phyloP scores from a whole-genome alignment of 2,888 invertebrate species.

The Craniophora ligustri region DNA sequence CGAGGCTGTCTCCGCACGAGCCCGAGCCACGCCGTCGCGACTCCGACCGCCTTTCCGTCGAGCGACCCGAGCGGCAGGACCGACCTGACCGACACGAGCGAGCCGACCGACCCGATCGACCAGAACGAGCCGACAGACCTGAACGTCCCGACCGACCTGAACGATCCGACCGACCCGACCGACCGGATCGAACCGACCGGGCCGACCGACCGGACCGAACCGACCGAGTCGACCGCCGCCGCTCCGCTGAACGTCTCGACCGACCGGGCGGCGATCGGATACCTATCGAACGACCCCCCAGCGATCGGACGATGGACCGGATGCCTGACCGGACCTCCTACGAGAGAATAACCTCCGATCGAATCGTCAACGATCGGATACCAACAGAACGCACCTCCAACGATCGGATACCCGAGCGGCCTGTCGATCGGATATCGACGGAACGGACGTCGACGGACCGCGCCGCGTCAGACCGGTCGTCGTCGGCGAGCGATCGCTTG shows the following conservation, averaged over 20 bases:
- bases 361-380: constrained; percentile 45
- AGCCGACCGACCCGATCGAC: not conserved
- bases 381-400: constrained; percentile 53
- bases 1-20: constrained; percentile 74
- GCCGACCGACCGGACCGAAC: constrained; percentile 59
- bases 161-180: constrained; percentile 63
- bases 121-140: constrained; percentile 63
- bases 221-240: constrained; percentile 65
- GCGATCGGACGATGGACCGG: constrained; percentile 52
- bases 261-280: constrained; percentile 60
- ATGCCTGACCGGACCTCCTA: constrained; percentile 54
- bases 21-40: constrained; percentile 59
- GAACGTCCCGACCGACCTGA: constrained; percentile 58
- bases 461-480: constrained; percentile 59
- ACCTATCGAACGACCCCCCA: constrained; percentile 53
- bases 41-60: constrained; percentile 47
- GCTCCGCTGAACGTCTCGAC: constrained; percentile 66
- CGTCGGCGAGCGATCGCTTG: constrained; percentile 60
- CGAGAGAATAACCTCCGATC: constrained; percentile 51
- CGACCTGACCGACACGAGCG: constrained; percentile 36
- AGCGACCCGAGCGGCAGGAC: constrained; percentile 40
- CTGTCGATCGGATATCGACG: constrained; percentile 54
- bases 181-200: constrained; percentile 59
- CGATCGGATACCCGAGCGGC: constrained; percentile 53
- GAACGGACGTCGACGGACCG: constrained; percentile 59